Evolutionary conservation across 1,140 invertebrate species (phyloP), one percentile per base, ranked within the genome.

Genomic region (Myzus persicae): DNA sequence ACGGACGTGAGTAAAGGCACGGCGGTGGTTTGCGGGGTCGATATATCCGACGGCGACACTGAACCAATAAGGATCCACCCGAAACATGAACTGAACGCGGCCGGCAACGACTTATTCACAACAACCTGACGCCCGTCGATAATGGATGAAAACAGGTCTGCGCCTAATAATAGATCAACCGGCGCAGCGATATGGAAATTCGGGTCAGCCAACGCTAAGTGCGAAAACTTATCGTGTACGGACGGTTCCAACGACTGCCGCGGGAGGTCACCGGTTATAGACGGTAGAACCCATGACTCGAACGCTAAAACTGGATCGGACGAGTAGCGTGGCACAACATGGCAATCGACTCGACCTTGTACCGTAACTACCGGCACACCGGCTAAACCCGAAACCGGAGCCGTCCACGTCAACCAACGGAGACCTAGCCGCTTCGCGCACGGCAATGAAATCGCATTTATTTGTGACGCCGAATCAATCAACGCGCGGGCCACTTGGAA

Each of bases 151-250:
- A 87, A 87, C 9, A 87, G 44, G 42, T 87, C 84, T 87, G 84
- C 84, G 44, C 84, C 84, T 87, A 87, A 44, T 44, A 87, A 44
- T 87, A 87, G 42, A 87, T 87, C 44, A 18, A 46, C 40, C 40
- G 84, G 84, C 40, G 40, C 84, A 20, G 84, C 22, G 40, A 44
- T 46, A 26, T 87, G 40, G 44, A 87, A 87, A 87, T 42, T 31
- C 38, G 84, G 84, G 31, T 87, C 84, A 24, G 84, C 40, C 40
- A 87, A 42, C 51, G 51, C 51, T 24, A 54, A 54, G 22, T 54
- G 51, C 51, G 51, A 54, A 54, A 54, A 54, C 51, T 46, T 42
- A 31, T 87, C 31, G 22, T 24, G 40, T 46, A 87, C 84, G 18
- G 76, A 81, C 4, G 76, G 76, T 36, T 81, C 36, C 14, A 38